phyloP scores from a whole-genome alignment of 2,113 vertebrate genomes.

The Eudyptes chrysolophus region DNA sequence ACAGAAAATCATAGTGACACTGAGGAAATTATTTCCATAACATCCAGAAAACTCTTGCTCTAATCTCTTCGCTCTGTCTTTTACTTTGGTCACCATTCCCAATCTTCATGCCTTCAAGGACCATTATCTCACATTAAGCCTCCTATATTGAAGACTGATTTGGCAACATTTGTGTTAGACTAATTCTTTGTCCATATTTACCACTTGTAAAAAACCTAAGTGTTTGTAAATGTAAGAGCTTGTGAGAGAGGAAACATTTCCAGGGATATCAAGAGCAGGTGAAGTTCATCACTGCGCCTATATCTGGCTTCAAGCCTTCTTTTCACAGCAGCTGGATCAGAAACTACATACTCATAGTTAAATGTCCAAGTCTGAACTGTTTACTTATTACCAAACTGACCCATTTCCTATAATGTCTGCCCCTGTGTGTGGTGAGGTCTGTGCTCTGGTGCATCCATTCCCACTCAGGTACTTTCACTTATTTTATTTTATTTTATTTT shows the following conservation, averaged over 20 bases:
- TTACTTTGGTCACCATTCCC: neutral
- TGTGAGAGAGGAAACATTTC: neutral
- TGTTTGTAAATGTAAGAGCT: neutral
- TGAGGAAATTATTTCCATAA: neutral
- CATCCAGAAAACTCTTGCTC: neutral
- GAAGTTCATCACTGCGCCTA: neutral
- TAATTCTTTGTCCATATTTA: neutral
- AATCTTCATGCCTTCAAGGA: neutral
- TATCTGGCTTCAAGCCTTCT: neutral
- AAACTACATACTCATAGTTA: neutral
- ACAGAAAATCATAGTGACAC: neutral
- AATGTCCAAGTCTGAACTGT: neutral
- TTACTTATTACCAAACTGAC: neutral
- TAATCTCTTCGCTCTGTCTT: neutral
- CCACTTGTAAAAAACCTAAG: neutral
- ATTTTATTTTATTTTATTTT: neutral
- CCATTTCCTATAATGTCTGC: neutral
- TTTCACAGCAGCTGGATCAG: neutral
- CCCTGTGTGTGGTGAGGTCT: neutral
- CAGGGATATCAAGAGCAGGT: neutral
- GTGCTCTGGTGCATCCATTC: neutral
- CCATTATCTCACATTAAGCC: neutral
- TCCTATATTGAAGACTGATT: neutral
- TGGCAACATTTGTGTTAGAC: neutral
- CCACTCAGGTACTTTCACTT: neutral